Conservation (phyloP, 1,140 invertebrate species). For the Zeugodacus cucurbitae region DNA sequence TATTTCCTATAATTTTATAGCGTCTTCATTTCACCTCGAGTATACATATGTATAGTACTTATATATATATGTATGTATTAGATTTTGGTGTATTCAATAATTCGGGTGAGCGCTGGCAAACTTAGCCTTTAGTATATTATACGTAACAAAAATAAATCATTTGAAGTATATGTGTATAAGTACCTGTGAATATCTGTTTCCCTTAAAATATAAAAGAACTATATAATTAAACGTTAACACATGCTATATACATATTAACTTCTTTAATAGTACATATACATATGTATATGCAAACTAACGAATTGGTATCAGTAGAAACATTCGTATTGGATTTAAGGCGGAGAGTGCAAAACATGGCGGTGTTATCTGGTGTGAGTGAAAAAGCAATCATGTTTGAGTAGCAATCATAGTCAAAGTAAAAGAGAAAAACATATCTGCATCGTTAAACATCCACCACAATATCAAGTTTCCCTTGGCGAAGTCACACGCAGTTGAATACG, state of each 20-base stretch:
- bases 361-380: neutral
- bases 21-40: neutral
- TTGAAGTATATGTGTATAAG: too few relatives aligned
- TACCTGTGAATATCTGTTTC: too few relatives aligned
- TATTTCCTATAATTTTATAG: conserved; percentile 19
- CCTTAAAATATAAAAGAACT: too few relatives aligned
- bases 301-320: neutral
- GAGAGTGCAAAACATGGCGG: conserved; percentile 17
- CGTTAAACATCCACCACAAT: neutral
- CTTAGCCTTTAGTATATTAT: neutral
- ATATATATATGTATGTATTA: neutral
- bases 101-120: neutral
- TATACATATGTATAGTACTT: neutral
- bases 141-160: neutral
- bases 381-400: neutral
- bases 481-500: neutral
- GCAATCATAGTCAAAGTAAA: neutral
- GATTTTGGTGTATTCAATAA: neutral
- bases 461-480: neutral
- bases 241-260: too few relatives aligned
- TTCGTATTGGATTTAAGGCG: neutral
- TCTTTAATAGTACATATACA: neutral
- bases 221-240: too few relatives aligned
- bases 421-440: neutral
- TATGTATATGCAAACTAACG: neutral